Evolutionary conservation across 2,888 invertebrate genomes (phyloP).

Genomic region (Cephalotes varians): DNA sequence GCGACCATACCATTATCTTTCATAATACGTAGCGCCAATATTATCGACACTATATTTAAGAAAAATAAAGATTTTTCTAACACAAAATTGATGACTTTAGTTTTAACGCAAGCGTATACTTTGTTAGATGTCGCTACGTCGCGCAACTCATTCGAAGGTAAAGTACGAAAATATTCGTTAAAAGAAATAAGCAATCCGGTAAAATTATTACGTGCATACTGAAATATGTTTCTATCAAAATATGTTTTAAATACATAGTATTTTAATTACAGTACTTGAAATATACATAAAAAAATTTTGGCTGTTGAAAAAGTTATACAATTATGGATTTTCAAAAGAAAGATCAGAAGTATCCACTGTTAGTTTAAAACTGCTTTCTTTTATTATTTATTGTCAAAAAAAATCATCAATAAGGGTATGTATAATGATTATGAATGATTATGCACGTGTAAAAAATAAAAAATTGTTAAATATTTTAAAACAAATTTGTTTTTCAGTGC

Average conservation of each 20-base stretch:
- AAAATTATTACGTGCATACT: background rate
- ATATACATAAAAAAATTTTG: constrained; percentile 54
- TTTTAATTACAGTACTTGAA: constrained; percentile 65
- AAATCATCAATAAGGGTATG: constrained; percentile 57
- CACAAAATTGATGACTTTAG: constrained; percentile 57
- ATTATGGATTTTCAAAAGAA: constrained; percentile 61
- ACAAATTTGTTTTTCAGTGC: constrained; percentile 59
- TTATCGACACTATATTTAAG: constrained; percentile 65
- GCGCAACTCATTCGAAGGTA: constrained; percentile 60
- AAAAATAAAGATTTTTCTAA: constrained; percentile 43
- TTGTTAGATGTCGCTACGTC: constrained; percentile 58
- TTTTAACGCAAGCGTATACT: constrained; percentile 64
- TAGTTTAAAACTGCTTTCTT: constrained; percentile 66
- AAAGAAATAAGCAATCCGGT: constrained; percentile 19
- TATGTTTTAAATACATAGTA: background rate
- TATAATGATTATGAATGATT: background rate
- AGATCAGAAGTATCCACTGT: constrained; percentile 62
- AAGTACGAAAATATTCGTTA: constrained; percentile 29
- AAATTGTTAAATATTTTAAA: background rate
- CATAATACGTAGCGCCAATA: constrained; percentile 55
- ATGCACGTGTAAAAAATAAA: background rate
- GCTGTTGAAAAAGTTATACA: constrained; percentile 60
- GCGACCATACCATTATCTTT: constrained; percentile 42
- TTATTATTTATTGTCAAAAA: constrained; percentile 64
- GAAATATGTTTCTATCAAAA: background rate